Evolutionary conservation across 2,797 vertebrate species (phyloP).

Genomic region (Apogon talboti): DNA sequence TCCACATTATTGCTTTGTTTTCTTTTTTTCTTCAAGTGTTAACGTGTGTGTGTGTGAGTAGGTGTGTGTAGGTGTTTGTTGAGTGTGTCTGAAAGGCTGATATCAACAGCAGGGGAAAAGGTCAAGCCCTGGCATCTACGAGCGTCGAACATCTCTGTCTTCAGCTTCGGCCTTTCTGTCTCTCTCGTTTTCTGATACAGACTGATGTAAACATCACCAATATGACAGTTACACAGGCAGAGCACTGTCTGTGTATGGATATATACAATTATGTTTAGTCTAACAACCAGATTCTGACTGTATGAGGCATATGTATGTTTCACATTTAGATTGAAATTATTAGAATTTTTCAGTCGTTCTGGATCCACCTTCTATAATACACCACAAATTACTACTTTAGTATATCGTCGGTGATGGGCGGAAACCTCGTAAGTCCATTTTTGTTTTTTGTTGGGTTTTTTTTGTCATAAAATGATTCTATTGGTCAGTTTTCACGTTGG

Average conservation of each 20-base stretch:
- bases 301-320: background rate
- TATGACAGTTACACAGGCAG: slow-evolving; percentile 35
- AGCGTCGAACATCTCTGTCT: slow-evolving; percentile 39
- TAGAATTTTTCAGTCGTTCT: background rate
- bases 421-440: too few relatives aligned
- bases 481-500: too few relatives aligned
- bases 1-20: slow-evolving; percentile 77
- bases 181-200: slow-evolving; percentile 34
- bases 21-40: slow-evolving; percentile 26
- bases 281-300: slow-evolving; percentile 4
- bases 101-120: slow-evolving; percentile 67
- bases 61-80: too few relatives aligned
- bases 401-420: too few relatives aligned
- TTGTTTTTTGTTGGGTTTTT: too few relatives aligned
- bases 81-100: slow-evolving; percentile 59
- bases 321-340: background rate
- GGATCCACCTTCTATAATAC: background rate
- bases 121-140: slow-evolving; percentile 60
- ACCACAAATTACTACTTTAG: background rate
- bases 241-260: background rate
- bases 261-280: slow-evolving; percentile 10
- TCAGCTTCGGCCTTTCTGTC: slow-evolving; percentile 32
- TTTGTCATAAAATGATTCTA: background rate
- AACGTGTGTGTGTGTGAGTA: slow-evolving; percentile 29
- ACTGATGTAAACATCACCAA: slow-evolving; percentile 53